A percentile compares a stretch with the other conserved stretches of the same genome.
Conservation (phyloP, 2,797 vertebrate genomes). For the Etheostoma perlongum region DNA sequence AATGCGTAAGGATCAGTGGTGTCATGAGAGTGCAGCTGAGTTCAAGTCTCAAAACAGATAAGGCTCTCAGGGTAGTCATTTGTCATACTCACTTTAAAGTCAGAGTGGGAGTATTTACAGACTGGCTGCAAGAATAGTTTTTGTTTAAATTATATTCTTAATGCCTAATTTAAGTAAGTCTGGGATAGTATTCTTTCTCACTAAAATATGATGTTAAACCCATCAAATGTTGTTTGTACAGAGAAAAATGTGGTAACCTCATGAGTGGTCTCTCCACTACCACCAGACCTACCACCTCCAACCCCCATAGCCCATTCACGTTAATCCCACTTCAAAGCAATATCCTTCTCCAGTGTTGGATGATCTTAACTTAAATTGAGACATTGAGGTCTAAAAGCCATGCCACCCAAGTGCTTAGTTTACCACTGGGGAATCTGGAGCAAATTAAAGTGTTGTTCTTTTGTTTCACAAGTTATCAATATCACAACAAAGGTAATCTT, state of each 20-base stretch:
- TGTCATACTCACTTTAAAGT: slow-evolving; percentile 72
- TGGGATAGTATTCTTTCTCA: slow-evolving; percentile 1
- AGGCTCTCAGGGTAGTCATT: slow-evolving; percentile 53
- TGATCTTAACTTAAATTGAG: slow-evolving; percentile 42
- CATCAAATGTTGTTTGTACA: too few relatives aligned
- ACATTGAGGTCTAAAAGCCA: slow-evolving; percentile 41
- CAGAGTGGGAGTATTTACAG: slow-evolving; percentile 57
- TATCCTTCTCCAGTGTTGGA: slow-evolving; percentile 46
- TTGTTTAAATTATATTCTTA: slow-evolving; percentile 29
- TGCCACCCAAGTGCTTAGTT: slow-evolving; percentile 50
- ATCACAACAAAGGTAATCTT: background rate
- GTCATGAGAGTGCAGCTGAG: slow-evolving; percentile 53
- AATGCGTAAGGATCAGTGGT: slow-evolving; percentile 59
- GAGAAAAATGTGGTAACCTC: slow-evolving; percentile 4
- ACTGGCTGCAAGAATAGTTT: slow-evolving; percentile 17
- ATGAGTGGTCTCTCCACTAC: slow-evolving; percentile 29
- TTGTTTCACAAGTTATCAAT: background rate
- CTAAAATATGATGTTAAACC: background rate
- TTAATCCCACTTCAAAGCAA: slow-evolving; percentile 78
- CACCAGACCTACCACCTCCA: slow-evolving; percentile 26
- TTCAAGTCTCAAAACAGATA: slow-evolving; percentile 66
- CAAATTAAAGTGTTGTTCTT: background rate
- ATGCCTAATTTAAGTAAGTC: background rate
- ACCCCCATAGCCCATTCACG: slow-evolving; percentile 43
- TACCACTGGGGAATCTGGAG: slow-evolving; percentile 15